Conservation (phyloP, 2,888 invertebrate genomes). For the Drosophila antonietae region DNA sequence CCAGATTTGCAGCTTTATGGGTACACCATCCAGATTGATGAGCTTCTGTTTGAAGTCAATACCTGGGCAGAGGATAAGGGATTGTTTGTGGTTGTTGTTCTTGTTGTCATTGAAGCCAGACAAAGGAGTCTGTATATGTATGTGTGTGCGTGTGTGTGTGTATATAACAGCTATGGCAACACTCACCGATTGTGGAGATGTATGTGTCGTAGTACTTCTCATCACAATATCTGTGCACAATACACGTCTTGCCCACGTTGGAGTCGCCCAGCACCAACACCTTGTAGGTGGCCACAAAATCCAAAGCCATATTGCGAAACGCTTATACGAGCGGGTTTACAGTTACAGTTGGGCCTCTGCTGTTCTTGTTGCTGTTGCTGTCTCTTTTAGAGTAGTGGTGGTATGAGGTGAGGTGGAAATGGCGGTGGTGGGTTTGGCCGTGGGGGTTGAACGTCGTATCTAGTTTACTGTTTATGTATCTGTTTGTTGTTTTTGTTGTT, state of each 20-base stretch:
- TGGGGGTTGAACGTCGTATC: constrained; percentile 56
- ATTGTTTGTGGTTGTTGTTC: neutral
- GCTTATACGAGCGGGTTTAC: constrained; percentile 38
- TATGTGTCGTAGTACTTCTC: constrained; percentile 96
- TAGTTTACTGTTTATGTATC: constrained; percentile 64
- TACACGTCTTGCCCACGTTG: constrained; percentile 95
- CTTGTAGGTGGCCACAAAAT: constrained; percentile 95
- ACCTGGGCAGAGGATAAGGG: constrained; percentile 85
- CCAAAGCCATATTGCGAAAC: constrained; percentile 88
- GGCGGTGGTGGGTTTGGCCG: constrained; percentile 48
- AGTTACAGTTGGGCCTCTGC: constrained; percentile 40
- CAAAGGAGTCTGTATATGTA: constrained; percentile 9
- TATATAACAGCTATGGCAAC: neutral
- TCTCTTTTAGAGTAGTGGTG: constrained; percentile 8
- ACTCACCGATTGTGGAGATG: constrained; percentile 95
- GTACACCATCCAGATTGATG: constrained; percentile 93
- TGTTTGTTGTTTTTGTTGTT: constrained; percentile 58
- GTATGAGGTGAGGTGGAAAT: constrained; percentile 34
- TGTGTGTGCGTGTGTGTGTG: neutral
- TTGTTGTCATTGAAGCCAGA: constrained; percentile 27
- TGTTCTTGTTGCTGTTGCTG: constrained; percentile 10
- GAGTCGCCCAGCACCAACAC: constrained; percentile 94
- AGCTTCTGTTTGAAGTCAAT: constrained; percentile 96
- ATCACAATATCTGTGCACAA: constrained; percentile 95
- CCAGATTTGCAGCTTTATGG: constrained; percentile 90